Conservation (phyloP, 2,113 vertebrate genomes). For the Mystacornis crossleyi region DNA sequence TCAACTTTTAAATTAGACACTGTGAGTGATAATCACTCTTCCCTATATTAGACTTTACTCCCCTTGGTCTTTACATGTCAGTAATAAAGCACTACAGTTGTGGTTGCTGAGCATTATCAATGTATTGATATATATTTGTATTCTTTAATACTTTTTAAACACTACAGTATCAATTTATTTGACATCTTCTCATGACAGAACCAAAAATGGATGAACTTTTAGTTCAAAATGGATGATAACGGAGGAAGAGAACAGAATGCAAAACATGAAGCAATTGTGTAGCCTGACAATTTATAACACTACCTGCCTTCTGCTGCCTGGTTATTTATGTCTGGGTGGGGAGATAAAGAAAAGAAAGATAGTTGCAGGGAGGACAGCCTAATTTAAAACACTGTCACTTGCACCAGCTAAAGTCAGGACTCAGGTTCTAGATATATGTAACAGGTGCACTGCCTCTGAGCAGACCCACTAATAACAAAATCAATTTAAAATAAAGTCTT, state of each 20-base stretch:
- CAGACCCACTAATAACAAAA: conserved; percentile 37
- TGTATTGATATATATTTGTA: neutral
- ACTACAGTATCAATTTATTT: neutral
- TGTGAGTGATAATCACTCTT: neutral
- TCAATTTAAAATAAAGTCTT: conserved; percentile 25
- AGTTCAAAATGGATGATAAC: conserved; percentile 61
- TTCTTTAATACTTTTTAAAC: conserved; percentile 40
- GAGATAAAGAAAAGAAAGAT: conserved; percentile 62
- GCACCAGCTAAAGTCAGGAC: conserved; percentile 9
- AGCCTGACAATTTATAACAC: conserved; percentile 62
- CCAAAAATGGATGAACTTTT: conserved; percentile 41
- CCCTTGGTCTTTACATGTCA: conserved; percentile 4
- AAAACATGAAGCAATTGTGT: conserved; percentile 58
- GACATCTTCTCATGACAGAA: neutral
- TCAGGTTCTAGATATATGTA: conserved; percentile 48
- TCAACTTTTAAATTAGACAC: neutral
- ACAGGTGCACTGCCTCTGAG: neutral
- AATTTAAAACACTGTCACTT: conserved; percentile 63
- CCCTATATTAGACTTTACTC: neutral
- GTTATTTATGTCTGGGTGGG: conserved; percentile 61
- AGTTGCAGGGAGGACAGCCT: conserved; percentile 39
- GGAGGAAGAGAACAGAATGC: conserved; percentile 44
- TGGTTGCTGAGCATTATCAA: conserved; percentile 18
- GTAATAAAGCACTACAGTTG: neutral
- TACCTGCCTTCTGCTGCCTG: conserved; percentile 50